Percentiles rank a stretch among this genome's conserved stretches.
phyloP scores from a whole-genome alignment of 1,140 invertebrate species.

The Drosophila funebris region DNA sequence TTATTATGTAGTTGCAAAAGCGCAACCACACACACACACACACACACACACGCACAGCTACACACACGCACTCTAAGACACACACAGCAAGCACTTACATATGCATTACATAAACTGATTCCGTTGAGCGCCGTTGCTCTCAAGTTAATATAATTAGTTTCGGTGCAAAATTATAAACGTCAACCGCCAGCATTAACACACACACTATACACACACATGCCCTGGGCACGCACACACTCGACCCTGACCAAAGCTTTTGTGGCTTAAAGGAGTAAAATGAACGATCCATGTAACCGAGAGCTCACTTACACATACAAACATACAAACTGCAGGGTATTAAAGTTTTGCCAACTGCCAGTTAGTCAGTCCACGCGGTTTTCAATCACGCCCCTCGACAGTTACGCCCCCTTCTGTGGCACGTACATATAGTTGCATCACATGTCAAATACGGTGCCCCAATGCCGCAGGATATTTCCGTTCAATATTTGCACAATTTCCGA shows the following conservation, averaged over 20 bases:
- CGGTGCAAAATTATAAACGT: constrained; percentile 73
- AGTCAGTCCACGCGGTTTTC: constrained; percentile 23
- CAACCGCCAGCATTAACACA: constrained; percentile 51
- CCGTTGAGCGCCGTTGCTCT: constrained; percentile 48
- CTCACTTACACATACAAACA: constrained; percentile 15
- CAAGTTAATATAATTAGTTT: constrained; percentile 79
- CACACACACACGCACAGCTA: not conserved
- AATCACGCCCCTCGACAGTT: not conserved
- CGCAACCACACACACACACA: constrained; percentile 6
- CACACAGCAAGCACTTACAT: constrained; percentile 51
- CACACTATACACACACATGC: constrained; percentile 4
- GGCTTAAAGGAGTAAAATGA: constrained; percentile 56
- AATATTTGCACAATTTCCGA: constrained; percentile 78
- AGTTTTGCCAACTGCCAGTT: constrained; percentile 16
- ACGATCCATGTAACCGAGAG: constrained; percentile 50
- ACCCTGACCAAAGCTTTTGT: constrained; percentile 37
- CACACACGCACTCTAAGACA: not conserved
- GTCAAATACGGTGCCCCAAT: constrained; percentile 45
- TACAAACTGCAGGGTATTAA: constrained; percentile 12
- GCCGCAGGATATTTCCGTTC: constrained; percentile 77
- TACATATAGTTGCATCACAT: constrained; percentile 1
- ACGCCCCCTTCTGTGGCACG: not conserved
- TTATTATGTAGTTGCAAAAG: constrained; percentile 18
- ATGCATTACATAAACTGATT: constrained; percentile 79
- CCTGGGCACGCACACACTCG: not conserved